Evolutionary conservation across 1,140 invertebrate species (phyloP).

Genomic region (Eupristina koningsbergeri): DNA sequence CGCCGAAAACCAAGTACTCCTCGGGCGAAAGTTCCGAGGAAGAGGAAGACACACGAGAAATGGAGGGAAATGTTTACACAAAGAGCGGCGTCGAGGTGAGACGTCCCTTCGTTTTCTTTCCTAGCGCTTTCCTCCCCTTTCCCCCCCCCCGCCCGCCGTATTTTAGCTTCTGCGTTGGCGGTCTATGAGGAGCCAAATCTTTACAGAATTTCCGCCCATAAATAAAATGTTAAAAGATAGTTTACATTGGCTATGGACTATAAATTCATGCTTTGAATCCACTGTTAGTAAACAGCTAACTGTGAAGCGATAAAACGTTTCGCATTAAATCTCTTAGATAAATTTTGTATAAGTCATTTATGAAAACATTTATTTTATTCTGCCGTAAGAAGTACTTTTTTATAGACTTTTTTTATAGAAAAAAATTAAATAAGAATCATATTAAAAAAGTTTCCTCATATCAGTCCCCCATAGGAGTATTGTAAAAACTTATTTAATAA

Average conservation of each 20-base stretch:
- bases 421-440: no score
- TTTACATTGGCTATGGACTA: no score
- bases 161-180: not conserved
- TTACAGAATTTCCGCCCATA: not conserved
- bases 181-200: no score
- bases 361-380: not conserved
- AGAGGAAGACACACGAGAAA: conserved; percentile 80
- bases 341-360: not conserved
- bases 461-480: no score
- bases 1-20: conserved; percentile 62
- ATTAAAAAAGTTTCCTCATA: no score
- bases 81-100: conserved; percentile 84
- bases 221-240: not conserved
- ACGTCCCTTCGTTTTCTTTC: not conserved
- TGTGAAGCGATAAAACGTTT: no score
- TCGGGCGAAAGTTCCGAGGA: conserved; percentile 78
- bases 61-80: conserved; percentile 85
- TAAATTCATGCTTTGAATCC: no score
- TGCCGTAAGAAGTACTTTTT: no score
- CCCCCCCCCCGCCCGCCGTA: no score
- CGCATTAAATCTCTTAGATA: not conserved
- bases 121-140: not conserved
- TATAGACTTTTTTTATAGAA: no score
- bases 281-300: no score
- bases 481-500: no score